A percentile compares a stretch with the other conserved stretches of the same genome.
These are phyloP conservation scores for Oncorhynchus tshawytscha DNA, from an alignment of 2,113 vertebrate species.

Conservation along the genomic window DNA sequence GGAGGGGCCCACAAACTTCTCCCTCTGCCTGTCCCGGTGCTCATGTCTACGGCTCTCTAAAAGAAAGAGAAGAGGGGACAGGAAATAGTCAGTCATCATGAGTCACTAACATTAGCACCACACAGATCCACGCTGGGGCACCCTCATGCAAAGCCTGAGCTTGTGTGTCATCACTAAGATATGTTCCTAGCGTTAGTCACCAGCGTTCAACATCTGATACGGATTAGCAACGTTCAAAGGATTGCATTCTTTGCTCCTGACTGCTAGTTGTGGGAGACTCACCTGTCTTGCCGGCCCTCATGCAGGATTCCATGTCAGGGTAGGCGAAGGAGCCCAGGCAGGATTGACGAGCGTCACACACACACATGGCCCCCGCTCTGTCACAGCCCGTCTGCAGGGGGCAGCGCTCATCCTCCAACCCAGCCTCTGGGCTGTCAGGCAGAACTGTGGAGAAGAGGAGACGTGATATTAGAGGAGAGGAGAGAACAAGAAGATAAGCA, in stretches of 20 bases:
- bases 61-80: constrained; percentile 16
- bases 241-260: constrained; percentile 36
- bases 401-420: constrained; percentile 69
- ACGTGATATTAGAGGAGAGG: background rate
- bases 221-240: constrained; percentile 57
- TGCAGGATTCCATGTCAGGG: constrained; percentile 69
- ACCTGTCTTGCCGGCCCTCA: constrained; percentile 67
- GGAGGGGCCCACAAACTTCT: constrained; percentile 69
- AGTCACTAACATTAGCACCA: constrained; percentile 54
- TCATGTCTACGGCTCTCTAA: constrained; percentile 66
- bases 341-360: constrained; percentile 70
- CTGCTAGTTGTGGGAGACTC: constrained; percentile 20
- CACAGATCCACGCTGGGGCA: constrained; percentile 31
- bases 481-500: background rate
- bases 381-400: constrained; percentile 73
- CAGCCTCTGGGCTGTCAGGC: constrained; percentile 60
- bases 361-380: constrained; percentile 62
- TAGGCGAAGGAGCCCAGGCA: constrained; percentile 68
- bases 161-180: constrained; percentile 57
- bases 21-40: constrained; percentile 58
- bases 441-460: constrained; percentile 47
- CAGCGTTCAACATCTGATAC: constrained; percentile 58
- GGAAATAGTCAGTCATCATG: constrained; percentile 21
- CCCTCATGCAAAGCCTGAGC: constrained; percentile 30
- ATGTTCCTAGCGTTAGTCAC: constrained; percentile 59